Base-by-base conservation (phyloP, 37 sponge, comb jelly and placozoan species). In the Ianthella basta region DNA sequence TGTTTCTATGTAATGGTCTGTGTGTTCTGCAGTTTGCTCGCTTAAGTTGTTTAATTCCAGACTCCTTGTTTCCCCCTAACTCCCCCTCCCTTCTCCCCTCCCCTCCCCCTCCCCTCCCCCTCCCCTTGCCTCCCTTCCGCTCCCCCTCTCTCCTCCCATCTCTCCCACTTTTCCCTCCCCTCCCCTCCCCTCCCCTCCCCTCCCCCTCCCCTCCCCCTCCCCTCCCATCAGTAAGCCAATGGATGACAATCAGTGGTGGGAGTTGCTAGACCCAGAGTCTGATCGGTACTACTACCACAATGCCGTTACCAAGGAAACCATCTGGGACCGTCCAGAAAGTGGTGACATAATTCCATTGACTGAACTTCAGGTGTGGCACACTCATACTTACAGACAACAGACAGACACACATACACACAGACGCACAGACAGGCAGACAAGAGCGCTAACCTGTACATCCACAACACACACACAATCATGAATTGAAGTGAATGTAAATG, bases 231-330 rank as follows among this genome's bases (percentile, higher is more conserved):
- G 94, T 50, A 92, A 92, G 53, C 88, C 88, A 36, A 86, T 87
- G 88, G 84, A 72, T 55, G 75, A 86, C 35, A 92, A 94, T 59
- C 98, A 97, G 90, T 97, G 98, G 98, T 95, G 95, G 95, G 93
- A 95, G 90, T 80, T 97, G 75, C 89, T 79, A 69, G 98, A 97
- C 61, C 55, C 63, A 81, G 29, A 21, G 63, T 65, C 86, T 20
- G 68, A 69, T 13, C 32, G 30, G 15, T 83, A 87, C 78, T 96
- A 96, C 81, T 96, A 96, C 83, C 88, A 94, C 84, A 94, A 94
- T 81, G 91, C 94, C 20, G 44, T 80, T 60, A 91, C 94, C 50
- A 80, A 67, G n/a, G 85, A 93, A 55, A 96, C 97, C 0, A 82
- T 96, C 5, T 96, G 97, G 97, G 73, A 89, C 60, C 56, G 44